A percentile compares a stretch with the other conserved stretches of the same genome.
These are phyloP conservation scores for Melinopterus prodromus DNA, from an alignment of 2,888 invertebrate species.

Conservation along the genomic window DNA sequence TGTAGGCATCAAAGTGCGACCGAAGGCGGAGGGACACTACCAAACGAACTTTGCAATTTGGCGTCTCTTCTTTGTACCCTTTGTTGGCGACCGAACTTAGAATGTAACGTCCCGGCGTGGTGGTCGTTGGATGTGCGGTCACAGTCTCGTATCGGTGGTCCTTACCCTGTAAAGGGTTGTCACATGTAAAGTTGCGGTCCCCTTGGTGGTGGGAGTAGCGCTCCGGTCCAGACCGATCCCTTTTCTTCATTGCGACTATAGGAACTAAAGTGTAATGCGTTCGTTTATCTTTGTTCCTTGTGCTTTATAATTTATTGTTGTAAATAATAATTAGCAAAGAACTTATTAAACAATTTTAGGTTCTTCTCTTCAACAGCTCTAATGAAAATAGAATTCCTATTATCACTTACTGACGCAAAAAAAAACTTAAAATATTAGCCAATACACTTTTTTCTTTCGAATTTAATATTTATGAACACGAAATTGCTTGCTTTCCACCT, in stretches of 20 bases:
- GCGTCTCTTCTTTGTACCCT: conserved; percentile 51
- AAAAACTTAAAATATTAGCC: no score
- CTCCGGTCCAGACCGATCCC: conserved; percentile 33
- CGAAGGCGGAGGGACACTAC: conserved; percentile 34
- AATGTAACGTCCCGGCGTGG: conserved; percentile 44
- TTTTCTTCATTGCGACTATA: background rate
- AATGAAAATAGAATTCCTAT: no score
- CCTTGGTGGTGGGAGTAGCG: conserved; percentile 41
- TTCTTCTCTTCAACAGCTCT: no score
- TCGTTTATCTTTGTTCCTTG: no score
- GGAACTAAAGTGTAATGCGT: background rate
- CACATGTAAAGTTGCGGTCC: conserved; percentile 52
- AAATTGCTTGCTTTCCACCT: no score
- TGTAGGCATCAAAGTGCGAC: conserved; percentile 35
- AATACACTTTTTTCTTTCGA: no score
- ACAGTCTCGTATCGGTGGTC: conserved; percentile 29
- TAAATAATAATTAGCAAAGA: no score
- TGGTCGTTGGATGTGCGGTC: conserved; percentile 28
- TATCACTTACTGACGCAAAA: no score
- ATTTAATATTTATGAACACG: no score
- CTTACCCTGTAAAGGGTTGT: conserved; percentile 45
- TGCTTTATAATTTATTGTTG: no score
- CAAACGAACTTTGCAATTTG: conserved; percentile 52
- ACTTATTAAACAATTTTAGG: no score
- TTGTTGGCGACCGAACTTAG: conserved; percentile 46